Percentiles rank a stretch among this genome's conserved stretches.
These are phyloP conservation scores for Thalpophila matura DNA, from an alignment of 2,888 invertebrate species.

Conservation along the genomic window DNA sequence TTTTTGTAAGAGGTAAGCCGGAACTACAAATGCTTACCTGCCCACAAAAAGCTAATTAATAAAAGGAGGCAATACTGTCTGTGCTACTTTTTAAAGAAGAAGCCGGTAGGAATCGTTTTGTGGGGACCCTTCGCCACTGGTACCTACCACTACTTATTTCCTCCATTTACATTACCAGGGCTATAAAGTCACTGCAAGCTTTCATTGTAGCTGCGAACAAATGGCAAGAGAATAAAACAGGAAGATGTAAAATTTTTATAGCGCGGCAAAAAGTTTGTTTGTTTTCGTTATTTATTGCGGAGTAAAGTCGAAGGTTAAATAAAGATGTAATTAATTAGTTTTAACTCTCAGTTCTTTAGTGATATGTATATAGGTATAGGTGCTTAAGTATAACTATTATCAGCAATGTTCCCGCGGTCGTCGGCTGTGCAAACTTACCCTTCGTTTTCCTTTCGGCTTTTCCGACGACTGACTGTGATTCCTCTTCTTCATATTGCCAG, in stretches of 20 bases:
- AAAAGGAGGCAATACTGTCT: no score
- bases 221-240: constrained; percentile 40
- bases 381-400: background rate
- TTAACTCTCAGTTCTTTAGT: constrained; percentile 2
- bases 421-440: constrained; percentile 76
- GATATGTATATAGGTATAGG: background rate
- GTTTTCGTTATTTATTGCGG: constrained; percentile 31
- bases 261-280: constrained; percentile 28
- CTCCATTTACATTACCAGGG: constrained; percentile 41
- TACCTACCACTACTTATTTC: constrained; percentile 40
- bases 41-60: no score
- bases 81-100: no score
- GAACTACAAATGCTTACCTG: no score
- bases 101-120: no score
- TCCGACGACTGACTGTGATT: constrained; percentile 75
- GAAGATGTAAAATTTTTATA: constrained; percentile 40
- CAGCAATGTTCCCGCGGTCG: background rate
- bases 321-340: constrained; percentile 26
- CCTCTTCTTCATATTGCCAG: constrained; percentile 75
- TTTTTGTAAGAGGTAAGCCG: no score
- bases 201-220: constrained; percentile 55
- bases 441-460: constrained; percentile 80
- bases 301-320: constrained; percentile 44
- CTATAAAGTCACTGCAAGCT: constrained; percentile 57
- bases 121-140: no score